Evolutionary conservation across 1,140 invertebrate species (phyloP), one percentile per base, ranked within the genome.

Genomic region (Gonioctena quinquepunctata): DNA sequence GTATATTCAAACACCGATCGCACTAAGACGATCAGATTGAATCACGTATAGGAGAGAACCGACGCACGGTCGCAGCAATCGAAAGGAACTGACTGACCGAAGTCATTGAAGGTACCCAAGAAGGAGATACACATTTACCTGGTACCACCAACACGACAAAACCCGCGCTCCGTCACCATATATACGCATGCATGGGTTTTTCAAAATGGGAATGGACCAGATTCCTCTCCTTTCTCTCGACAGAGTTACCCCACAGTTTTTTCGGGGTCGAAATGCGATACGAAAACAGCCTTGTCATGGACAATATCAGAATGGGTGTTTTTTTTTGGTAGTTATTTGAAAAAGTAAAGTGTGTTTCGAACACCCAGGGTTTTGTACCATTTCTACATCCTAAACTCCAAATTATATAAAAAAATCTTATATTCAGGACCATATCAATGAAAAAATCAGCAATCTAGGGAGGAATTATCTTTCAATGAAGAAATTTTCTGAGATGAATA

Each of bases 31-130:
- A 64, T 21, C 50, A 18, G 65, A 16, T 13, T 23, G 61, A 63
- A 63, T 63, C 27, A 13, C 16, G 19, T 16, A 52, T 48, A 33
- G 57, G 61, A 59, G 27, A 1, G 28, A 19, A 62, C 67, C 22
- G 33, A 56, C 23, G 56, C 63, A 22, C 57, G 18, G 21, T 23
- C 27, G 63, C 48, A 52, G 19, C 16, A 22, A 48, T 66, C 68
- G 27, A 26, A 59, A 25, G 48, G 26, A 60, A 72, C 71, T 72
- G 67, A 66, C 13, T 60, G 27, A 33, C 26, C 11, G 62, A 60
- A 66, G 75, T 72, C 75, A 76, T 76, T 76, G 75, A 74, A 54
- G 68, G 61, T 56, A 28, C 75, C 75, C 66, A 77, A 77, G 60
- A 77, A 73, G 76, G 76, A 59, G 48, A 75, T 66, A 50, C 54